A percentile compares a stretch with the other conserved stretches of the same genome.
Evolutionary conservation across 2,888 invertebrate genomes (phyloP).

Genomic region (Lapara coniferarum): DNA sequence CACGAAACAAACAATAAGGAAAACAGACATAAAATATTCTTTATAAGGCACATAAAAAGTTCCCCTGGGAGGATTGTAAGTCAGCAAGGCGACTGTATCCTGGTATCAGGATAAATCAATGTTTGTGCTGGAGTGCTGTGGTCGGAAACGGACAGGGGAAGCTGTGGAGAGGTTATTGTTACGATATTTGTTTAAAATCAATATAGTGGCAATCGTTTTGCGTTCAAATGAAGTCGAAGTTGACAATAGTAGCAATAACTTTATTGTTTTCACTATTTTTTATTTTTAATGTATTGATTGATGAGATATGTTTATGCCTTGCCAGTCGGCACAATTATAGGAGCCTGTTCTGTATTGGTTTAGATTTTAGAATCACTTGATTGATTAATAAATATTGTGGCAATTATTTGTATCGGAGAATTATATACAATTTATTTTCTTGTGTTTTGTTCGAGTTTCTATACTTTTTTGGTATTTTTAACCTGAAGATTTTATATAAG

Average conservation of each 20-base stretch:
- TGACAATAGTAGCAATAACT: no score
- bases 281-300: not conserved
- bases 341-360: no score
- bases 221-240: no score
- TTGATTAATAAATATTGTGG: no score
- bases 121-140: constrained; percentile 71
- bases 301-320: not conserved
- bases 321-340: no score
- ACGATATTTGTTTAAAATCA: constrained; percentile 9
- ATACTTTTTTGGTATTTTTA: no score
- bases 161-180: constrained; percentile 49
- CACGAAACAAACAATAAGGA: constrained; percentile 20
- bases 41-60: constrained; percentile 80
- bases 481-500: no score
- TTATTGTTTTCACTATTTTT: no score
- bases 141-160: constrained; percentile 55
- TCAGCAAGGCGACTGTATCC: constrained; percentile 66
- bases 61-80: constrained; percentile 73
- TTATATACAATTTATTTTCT: no score
- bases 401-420: no score
- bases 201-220: not conserved
- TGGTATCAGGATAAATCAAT: constrained; percentile 83
- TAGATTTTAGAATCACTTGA: no score
- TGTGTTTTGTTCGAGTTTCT: no score
- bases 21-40: constrained; percentile 67